Evolutionary conservation across 2,888 invertebrate genomes (phyloP), one percentile per base, ranked within the genome.

Genomic region (Sialis fuliginosa): DNA sequence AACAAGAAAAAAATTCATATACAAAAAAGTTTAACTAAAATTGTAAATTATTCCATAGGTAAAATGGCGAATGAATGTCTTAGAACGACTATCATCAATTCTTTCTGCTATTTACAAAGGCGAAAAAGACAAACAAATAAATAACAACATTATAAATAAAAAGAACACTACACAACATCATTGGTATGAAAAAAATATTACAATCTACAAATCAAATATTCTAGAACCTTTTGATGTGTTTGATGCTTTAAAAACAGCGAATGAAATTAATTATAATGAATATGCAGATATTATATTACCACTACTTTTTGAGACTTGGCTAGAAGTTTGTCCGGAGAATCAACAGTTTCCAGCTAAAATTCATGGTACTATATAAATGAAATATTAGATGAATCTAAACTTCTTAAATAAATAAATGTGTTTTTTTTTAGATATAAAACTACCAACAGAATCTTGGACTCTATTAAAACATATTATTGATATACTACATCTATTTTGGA

Each of bases 291-390:
- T 75, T 34, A 65, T 90, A 42, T 70, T 89, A 64, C 86, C 89
- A 1, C 65, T 91, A 30, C 68, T 91, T 47, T 73, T 82, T 59
- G 87, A 89, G 60, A 82, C 83, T 44, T 91, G 90, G 88, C 62
- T 86, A 30, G 91, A 91, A 69, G 81, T 80, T 9, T 69, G 75
- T 43, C 79, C 84, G 1, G 57, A 59, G 13, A 49, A 50, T 53
- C 53, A 44, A 51, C 46, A 44, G 33, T 40, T 48, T 39, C 2
- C 10, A 12, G 40, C 10, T 42, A 43, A 46, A 41, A 10, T 46
- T 46, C 3, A 44, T 5, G 66, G 9, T 42, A 8, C n/a, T 8
- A 37, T 43, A 13, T 39, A 31, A 44, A 33, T 42, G 33, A 43
- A 37, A 53, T 41, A 44, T 42, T 48, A 44, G 34, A 5, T 48